Percentiles rank a stretch among this genome's conserved stretches.
phyloP scores from a whole-genome alignment of 2,888 invertebrate species.

The Heterodera filipjevi region DNA sequence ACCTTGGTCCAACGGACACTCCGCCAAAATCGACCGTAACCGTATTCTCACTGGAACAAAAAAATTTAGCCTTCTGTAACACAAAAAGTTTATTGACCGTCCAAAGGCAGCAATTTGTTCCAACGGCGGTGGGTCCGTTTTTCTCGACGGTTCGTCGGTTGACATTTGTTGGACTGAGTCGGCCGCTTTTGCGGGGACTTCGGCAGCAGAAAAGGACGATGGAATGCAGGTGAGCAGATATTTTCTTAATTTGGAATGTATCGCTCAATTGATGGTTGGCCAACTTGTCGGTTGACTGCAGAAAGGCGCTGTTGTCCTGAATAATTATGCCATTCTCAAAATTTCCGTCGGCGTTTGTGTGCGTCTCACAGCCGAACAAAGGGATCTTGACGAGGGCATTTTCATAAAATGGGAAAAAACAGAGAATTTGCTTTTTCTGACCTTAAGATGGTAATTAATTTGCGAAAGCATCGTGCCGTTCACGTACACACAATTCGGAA shows the following conservation, averaged over 20 bases:
- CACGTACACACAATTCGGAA: constrained; percentile 63
- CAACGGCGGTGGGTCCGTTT: neutral
- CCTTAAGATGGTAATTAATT: constrained; percentile 58
- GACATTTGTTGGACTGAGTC: neutral
- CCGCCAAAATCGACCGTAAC: constrained; percentile 64
- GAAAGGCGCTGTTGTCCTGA: constrained; percentile 46
- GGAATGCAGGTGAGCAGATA: constrained; percentile 38
- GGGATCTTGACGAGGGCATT: constrained; percentile 55
- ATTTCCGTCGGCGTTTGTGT: constrained; percentile 58
- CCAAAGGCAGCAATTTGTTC: constrained; percentile 5
- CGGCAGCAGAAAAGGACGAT: constrained; percentile 25
- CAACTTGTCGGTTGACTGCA: constrained; percentile 52
- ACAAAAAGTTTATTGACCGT: neutral
- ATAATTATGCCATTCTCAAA: constrained; percentile 63
- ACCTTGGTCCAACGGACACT: constrained; percentile 55
- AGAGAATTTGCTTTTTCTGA: constrained; percentile 35
- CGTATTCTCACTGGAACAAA: constrained; percentile 43
- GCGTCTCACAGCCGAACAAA: constrained; percentile 59
- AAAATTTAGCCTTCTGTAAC: neutral
- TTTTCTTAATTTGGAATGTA: constrained; percentile 28
- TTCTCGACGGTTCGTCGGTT: constrained; percentile 5
- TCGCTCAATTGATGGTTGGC: too few species aligned
- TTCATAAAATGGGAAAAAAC: too few species aligned
- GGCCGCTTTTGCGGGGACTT: neutral
- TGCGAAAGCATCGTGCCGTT: constrained; percentile 59